Percentiles rank a stretch among this genome's conserved stretches.
phyloP scores from a whole-genome alignment of 2,888 invertebrate genomes.

The Panorpa germanica region DNA sequence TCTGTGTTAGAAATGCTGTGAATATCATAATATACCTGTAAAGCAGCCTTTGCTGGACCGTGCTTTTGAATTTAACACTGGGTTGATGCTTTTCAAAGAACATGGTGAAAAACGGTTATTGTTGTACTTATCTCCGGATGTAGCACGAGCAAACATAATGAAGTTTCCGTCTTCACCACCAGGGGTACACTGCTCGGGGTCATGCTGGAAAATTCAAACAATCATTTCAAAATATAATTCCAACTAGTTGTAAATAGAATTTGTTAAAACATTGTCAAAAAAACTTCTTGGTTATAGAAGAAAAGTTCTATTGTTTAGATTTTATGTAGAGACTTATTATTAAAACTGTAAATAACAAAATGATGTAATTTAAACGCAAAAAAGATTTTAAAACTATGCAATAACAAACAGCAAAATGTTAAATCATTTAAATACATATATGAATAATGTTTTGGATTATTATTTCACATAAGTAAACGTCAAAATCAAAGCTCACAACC shows the following conservation, averaged over 20 bases:
- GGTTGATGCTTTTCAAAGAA: slow-evolving; percentile 79
- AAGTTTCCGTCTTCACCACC: slow-evolving; percentile 95
- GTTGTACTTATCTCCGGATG: slow-evolving; percentile 93
- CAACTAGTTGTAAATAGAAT: neutral
- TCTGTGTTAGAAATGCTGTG: slow-evolving; percentile 8
- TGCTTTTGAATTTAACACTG: slow-evolving; percentile 81
- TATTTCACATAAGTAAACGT: no score
- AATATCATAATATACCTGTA: slow-evolving; percentile 38
- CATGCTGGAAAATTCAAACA: slow-evolving; percentile 45
- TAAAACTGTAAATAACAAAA: no score
- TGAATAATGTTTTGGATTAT: no score
- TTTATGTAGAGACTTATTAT: no score
- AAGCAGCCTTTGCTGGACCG: slow-evolving; percentile 83
- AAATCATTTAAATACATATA: no score
- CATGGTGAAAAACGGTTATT: slow-evolving; percentile 96
- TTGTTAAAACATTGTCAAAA: no score
- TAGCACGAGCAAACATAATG: slow-evolving; percentile 98
- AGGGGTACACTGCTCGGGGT: slow-evolving; percentile 85
- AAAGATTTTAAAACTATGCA: no score
- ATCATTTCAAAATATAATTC: neutral
- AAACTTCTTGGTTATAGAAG: no score
- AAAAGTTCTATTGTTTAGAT: no score
- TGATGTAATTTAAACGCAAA: no score
- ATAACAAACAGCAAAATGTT: no score
- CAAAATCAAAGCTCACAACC: no score